A percentile compares a stretch with the other conserved stretches of the same genome.
Conservation (phyloP, 2,888 invertebrate genomes). For the Zonitis immaculata region DNA sequence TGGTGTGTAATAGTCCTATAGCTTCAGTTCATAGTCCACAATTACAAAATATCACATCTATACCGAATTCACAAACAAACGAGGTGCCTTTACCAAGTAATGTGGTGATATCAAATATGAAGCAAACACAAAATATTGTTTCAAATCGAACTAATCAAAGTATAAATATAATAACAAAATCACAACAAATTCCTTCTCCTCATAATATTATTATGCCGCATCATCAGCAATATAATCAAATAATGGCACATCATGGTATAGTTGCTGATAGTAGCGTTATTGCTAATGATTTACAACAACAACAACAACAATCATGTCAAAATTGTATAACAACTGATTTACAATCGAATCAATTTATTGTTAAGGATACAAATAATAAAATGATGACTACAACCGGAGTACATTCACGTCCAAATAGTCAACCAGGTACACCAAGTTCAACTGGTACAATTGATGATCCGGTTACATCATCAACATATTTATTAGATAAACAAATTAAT, state of each 20-base stretch:
- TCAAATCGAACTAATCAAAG: slow-evolving; percentile 37
- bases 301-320: too few relatives aligned
- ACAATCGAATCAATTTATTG: slow-evolving; percentile 41
- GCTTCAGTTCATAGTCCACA: slow-evolving; percentile 34
- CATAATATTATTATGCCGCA: slow-evolving; percentile 22
- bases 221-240: slow-evolving; percentile 26
- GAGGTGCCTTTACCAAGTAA: slow-evolving; percentile 49
- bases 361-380: slow-evolving; percentile 9
- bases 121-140: slow-evolving; percentile 33
- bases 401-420: slow-evolving; percentile 50
- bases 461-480: slow-evolving; percentile 68
- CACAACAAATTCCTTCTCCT: slow-evolving; percentile 23
- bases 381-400: slow-evolving; percentile 12
- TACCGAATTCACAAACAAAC: slow-evolving; percentile 37
- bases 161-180: slow-evolving; percentile 31
- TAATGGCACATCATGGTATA: slow-evolving; percentile 24
- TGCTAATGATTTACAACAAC: slow-evolving; percentile 45
- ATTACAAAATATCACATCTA: slow-evolving; percentile 30
- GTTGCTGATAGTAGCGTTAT: slow-evolving; percentile 38
- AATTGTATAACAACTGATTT: slow-evolving; percentile 53
- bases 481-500: slow-evolving; percentile 53
- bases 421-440: slow-evolving; percentile 55
- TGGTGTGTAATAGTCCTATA: slow-evolving; percentile 41
- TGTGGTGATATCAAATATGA: slow-evolving; percentile 37
- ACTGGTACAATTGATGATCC: slow-evolving; percentile 56